These are phyloP conservation scores for Metaphire vulgaris DNA, from an alignment of 1,140 invertebrate genomes.

Conservation along the genomic window DNA sequence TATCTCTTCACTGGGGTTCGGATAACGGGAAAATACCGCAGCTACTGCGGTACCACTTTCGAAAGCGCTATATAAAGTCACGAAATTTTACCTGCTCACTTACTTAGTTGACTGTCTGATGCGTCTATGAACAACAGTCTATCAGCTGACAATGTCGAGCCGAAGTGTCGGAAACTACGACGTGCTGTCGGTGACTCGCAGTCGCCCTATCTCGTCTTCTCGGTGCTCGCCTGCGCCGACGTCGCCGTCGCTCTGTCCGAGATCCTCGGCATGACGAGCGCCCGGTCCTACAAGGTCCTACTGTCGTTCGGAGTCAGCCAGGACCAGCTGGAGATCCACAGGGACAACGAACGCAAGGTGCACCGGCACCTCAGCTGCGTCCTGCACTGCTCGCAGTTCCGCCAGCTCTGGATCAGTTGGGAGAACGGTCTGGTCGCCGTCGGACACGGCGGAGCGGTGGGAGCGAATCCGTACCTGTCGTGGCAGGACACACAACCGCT, in stretches of 20 bases:
- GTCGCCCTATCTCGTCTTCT: conserved; percentile 6
- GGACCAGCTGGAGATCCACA: background rate
- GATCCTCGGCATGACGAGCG: background rate
- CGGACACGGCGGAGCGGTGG: conserved; percentile 2
- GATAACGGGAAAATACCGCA: no score
- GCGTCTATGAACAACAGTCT: background rate
- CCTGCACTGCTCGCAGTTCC: conserved; percentile 5
- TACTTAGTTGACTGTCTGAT: no score
- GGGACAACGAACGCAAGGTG: background rate
- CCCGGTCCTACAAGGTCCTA: background rate
- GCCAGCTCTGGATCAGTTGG: conserved; percentile 7
- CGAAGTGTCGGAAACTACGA: background rate
- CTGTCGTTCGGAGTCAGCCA: background rate
- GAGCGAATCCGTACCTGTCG: background rate
- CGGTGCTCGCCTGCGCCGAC: conserved; percentile 4
- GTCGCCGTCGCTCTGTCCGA: background rate
- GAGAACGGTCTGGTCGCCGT: conserved; percentile 3
- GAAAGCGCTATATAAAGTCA: no score
- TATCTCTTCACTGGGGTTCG: no score
- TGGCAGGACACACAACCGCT: conserved; percentile 8
- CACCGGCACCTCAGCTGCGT: background rate
- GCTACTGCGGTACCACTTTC: no score
- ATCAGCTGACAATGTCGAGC: background rate
- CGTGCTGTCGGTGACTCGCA: background rate
- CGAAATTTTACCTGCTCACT: no score